Evolutionary conservation across 1,140 invertebrate genomes (phyloP).

Genomic region (Delia radicum): DNA sequence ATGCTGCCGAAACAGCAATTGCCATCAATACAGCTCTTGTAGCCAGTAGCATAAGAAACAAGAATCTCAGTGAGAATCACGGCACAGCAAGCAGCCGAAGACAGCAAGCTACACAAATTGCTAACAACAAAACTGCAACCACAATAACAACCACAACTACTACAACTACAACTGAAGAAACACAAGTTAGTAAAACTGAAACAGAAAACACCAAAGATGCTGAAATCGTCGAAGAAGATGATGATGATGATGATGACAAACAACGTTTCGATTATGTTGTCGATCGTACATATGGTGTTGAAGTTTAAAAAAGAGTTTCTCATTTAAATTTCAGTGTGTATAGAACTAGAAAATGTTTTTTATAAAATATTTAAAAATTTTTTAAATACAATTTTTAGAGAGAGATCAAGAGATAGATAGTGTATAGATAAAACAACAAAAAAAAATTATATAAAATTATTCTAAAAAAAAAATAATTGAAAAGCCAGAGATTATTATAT

Average conservation of each 20-base stretch:
- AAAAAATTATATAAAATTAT: background rate
- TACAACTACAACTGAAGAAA: slow-evolving; percentile 27
- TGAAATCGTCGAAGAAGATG: background rate
- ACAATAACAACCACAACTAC: slow-evolving; percentile 15
- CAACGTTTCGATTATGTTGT: slow-evolving; percentile 69
- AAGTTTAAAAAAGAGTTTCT: slow-evolving; percentile 59
- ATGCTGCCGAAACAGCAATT: slow-evolving; percentile 48
- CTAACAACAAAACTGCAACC: background rate
- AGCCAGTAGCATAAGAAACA: slow-evolving; percentile 51
- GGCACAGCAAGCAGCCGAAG: slow-evolving; percentile 11
- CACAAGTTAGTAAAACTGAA: slow-evolving; percentile 25
- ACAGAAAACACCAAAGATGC: slow-evolving; percentile 20
- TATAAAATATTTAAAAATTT: background rate
- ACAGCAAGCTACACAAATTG: slow-evolving; percentile 24
- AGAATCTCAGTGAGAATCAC: slow-evolving; percentile 54
- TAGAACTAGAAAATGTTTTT: background rate
- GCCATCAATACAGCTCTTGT: slow-evolving; percentile 52
- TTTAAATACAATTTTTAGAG: slow-evolving; percentile 5
- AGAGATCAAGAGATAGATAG: slow-evolving; percentile 17
- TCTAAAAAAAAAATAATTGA: background rate
- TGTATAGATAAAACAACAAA: slow-evolving; percentile 9
- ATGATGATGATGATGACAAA: slow-evolving; percentile 53
- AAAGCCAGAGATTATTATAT: slow-evolving; percentile 26
- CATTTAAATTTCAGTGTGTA: background rate
- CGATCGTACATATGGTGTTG: slow-evolving; percentile 68